These are phyloP conservation scores for Polylopha cassiicola DNA, from an alignment of 2,888 invertebrate genomes.

Conservation along the genomic window DNA sequence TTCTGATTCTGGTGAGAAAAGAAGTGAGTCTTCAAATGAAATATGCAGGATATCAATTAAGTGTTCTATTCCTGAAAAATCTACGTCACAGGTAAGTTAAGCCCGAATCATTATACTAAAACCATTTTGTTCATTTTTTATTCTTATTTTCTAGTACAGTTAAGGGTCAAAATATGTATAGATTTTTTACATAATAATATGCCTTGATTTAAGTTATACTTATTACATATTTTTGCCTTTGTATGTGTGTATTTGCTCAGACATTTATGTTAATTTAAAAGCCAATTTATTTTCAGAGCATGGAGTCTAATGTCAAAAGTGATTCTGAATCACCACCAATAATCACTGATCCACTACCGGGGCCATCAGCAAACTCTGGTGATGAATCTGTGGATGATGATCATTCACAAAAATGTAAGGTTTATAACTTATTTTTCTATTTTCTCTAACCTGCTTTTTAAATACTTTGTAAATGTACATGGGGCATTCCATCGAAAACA, in stretches of 20 bases:
- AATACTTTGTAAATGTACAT: too few species aligned
- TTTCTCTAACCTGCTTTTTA: constrained; percentile 2
- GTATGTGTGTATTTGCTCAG: too few species aligned
- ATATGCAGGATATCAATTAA: constrained; percentile 65
- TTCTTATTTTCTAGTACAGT: constrained; percentile 10
- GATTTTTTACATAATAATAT: too few species aligned
- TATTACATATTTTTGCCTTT: too few species aligned
- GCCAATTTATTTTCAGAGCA: constrained; percentile 44
- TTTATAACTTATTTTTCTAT: constrained; percentile 12
- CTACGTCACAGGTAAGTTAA: constrained; percentile 48
- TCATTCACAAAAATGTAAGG: constrained; percentile 65
- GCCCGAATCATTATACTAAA: not conserved
- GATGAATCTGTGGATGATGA: constrained; percentile 57
- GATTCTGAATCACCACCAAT: constrained; percentile 65
- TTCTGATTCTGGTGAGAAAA: constrained; percentile 60
- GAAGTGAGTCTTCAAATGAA: constrained; percentile 60
- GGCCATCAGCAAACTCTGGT: constrained; percentile 39
- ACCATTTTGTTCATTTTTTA: constrained; percentile 4
- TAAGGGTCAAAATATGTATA: constrained; percentile 18
- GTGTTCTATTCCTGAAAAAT: constrained; percentile 53
- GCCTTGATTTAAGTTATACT: too few species aligned
- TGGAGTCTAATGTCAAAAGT: constrained; percentile 40
- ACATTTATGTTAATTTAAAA: too few species aligned
- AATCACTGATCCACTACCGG: constrained; percentile 48
- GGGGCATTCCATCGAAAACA: too few species aligned